phyloP scores from a whole-genome alignment of 1,140 invertebrate genomes.

The Sipha flava region DNA sequence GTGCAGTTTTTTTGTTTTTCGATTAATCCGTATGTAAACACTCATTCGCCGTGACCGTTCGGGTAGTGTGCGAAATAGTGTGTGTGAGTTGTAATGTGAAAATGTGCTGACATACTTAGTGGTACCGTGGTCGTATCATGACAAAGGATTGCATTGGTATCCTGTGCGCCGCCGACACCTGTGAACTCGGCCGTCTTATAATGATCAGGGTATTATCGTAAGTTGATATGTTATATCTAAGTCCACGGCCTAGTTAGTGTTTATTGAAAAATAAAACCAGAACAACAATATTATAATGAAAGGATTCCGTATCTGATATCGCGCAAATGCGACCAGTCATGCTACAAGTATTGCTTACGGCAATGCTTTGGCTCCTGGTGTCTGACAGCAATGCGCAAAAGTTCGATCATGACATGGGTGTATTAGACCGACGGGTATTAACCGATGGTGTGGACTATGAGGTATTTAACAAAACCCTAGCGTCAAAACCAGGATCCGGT shows the following conservation, averaged over 20 bases:
- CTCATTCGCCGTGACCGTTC: background rate
- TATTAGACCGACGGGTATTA: constrained; percentile 35
- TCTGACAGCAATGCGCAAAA: background rate
- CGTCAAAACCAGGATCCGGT: constrained; percentile 36
- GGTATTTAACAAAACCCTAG: constrained; percentile 39
- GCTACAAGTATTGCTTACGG: constrained; percentile 15
- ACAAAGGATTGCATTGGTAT: constrained; percentile 16
- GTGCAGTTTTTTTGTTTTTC: background rate
- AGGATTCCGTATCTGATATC: constrained; percentile 16
- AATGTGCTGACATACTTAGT: constrained; percentile 19
- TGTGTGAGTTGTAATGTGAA: background rate
- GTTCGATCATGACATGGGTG: constrained; percentile 3
- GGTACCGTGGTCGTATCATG: constrained; percentile 22
- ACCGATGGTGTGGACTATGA: constrained; percentile 35
- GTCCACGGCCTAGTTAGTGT: background rate
- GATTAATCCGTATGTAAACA: background rate
- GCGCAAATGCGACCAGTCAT: constrained; percentile 24
- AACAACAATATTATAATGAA: background rate
- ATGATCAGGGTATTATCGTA: background rate
- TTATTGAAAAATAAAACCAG: background rate
- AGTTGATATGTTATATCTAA: background rate
- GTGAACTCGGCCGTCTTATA: background rate
- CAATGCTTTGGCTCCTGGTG: constrained; percentile 14
- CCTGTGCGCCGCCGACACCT: constrained; percentile 24
- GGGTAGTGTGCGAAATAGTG: background rate